Percentiles rank a stretch among this genome's conserved stretches.
phyloP scores from a whole-genome alignment of 2,888 invertebrate genomes.

The Sphecodes monilicornis region DNA sequence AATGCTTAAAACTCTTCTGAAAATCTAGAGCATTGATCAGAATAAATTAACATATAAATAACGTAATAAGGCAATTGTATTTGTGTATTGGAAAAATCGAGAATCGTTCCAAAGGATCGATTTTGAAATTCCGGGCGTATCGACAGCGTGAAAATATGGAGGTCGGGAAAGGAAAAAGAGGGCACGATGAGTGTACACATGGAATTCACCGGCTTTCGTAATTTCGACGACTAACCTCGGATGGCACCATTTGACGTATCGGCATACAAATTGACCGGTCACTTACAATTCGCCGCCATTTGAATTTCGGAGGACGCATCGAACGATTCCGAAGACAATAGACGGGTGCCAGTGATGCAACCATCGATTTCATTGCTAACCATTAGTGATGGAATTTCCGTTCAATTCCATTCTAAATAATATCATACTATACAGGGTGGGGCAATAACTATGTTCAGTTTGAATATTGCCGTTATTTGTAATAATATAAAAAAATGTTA shows the following conservation, averaged over 20 bases:
- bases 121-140: slow-evolving; percentile 22
- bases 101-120: not conserved
- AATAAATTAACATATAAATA: too few relatives aligned
- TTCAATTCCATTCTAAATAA: too few relatives aligned
- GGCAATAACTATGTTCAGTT: too few relatives aligned
- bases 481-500: too few relatives aligned
- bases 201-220: slow-evolving; percentile 30
- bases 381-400: too few relatives aligned
- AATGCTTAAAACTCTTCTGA: too few relatives aligned
- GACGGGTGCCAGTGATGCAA: not conserved
- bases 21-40: too few relatives aligned
- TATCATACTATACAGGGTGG: too few relatives aligned
- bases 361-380: too few relatives aligned
- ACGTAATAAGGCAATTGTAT: not conserved
- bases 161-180: slow-evolving; percentile 22
- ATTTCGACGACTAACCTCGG: slow-evolving; percentile 61
- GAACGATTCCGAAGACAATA: not conserved
- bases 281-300: slow-evolving; percentile 7
- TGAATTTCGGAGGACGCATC: slow-evolving; percentile 14
- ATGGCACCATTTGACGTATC: slow-evolving; percentile 43
- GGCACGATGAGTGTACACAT: not conserved
- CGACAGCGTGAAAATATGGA: slow-evolving; percentile 23
- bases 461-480: too few relatives aligned
- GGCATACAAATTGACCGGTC: slow-evolving; percentile 47
- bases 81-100: not conserved